These are phyloP conservation scores for Eurypyga helias DNA, from an alignment of 2,113 vertebrate genomes.

Conservation along the genomic window DNA sequence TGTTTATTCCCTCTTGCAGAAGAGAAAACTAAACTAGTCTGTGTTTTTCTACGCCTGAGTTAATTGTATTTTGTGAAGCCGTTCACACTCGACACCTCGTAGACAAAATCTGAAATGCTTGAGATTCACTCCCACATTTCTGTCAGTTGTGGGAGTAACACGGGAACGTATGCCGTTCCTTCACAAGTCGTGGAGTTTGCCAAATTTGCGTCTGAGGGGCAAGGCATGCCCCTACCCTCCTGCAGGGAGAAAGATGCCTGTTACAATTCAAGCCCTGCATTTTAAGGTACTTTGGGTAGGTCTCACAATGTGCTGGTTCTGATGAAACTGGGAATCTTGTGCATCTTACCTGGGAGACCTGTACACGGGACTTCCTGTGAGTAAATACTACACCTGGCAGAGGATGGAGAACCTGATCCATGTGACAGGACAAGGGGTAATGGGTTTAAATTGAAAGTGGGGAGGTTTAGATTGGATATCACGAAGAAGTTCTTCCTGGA, in stretches of 20 bases:
- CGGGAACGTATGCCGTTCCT: neutral
- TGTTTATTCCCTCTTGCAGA: neutral
- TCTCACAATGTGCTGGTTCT: neutral
- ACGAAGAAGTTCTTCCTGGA: no score
- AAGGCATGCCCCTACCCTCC: rapidly evolving
- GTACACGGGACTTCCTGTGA: neutral
- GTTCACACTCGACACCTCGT: neutral
- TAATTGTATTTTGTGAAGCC: neutral
- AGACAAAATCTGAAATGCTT: neutral
- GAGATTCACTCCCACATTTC: neutral
- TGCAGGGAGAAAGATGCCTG: neutral
- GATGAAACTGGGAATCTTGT: neutral
- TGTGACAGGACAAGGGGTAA: no score
- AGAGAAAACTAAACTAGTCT: neutral
- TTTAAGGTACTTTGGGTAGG: neutral
- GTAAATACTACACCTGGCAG: neutral
- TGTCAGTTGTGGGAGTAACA: neutral
- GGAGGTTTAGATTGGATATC: no score
- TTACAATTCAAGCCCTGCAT: neutral
- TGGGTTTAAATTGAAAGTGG: no score
- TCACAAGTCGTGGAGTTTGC: neutral
- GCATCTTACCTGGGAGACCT: neutral
- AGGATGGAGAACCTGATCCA: neutral
- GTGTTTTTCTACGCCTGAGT: neutral
- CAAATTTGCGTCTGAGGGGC: neutral